A percentile compares a stretch with the other conserved stretches of the same genome.
Evolutionary conservation across 2,113 vertebrate species (phyloP).

Genomic region (Odobenus rosmarus): DNA sequence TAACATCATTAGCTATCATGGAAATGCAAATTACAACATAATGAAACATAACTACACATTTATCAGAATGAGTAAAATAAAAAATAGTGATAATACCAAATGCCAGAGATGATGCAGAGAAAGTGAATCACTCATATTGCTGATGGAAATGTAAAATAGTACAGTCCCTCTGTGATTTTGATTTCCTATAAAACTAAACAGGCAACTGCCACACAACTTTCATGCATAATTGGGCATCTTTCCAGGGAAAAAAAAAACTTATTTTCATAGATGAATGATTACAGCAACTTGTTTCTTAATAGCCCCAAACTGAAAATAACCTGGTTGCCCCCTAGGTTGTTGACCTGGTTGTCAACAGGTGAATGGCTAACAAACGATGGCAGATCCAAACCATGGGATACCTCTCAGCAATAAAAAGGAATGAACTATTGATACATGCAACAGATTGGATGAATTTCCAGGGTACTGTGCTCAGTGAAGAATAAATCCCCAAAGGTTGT

Average conservation of each 20-base stretch:
- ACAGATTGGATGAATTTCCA: background rate
- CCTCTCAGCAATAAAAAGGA: background rate
- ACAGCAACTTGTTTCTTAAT: background rate
- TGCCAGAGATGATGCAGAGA: background rate
- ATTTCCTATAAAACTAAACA: background rate
- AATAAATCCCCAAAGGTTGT: background rate
- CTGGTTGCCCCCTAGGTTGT: background rate
- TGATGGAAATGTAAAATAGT: background rate
- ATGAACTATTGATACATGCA: background rate
- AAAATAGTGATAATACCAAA: background rate
- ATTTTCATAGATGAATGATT: background rate
- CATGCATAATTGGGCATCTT: background rate
- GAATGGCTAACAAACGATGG: background rate
- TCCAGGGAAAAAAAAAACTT: background rate
- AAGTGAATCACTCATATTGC: background rate
- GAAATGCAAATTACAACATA: background rate
- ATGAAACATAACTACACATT: background rate
- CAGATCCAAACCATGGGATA: background rate
- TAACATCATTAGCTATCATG: background rate
- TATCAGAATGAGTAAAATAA: background rate
- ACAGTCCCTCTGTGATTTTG: background rate
- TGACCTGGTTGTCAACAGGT: too few species aligned
- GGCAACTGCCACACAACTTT: background rate
- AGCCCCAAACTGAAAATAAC: background rate
- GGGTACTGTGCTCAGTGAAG: background rate